A percentile compares a stretch with the other conserved stretches of the same genome.
phyloP scores from a whole-genome alignment of 2,888 invertebrate genomes.

The Peribatodes rhomboidaria region DNA sequence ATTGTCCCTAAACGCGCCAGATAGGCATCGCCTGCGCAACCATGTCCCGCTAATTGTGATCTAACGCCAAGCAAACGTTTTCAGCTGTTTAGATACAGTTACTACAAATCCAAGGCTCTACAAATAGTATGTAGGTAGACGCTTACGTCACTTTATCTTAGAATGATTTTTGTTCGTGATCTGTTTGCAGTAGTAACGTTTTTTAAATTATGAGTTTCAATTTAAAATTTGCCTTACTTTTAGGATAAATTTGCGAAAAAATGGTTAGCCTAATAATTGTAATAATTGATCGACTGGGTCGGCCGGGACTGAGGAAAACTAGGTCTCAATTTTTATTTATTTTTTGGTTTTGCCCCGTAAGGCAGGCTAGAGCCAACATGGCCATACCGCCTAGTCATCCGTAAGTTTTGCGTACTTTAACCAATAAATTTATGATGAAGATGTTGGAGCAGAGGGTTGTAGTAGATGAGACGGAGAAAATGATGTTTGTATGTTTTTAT shows the following conservation, averaged over 20 bases:
- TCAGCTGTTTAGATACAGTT: slow-evolving; percentile 61
- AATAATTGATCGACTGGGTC: too few relatives aligned
- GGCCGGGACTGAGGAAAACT: too few relatives aligned
- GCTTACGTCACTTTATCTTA: slow-evolving; percentile 39
- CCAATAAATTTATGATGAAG: too few relatives aligned
- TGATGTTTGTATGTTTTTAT: too few relatives aligned
- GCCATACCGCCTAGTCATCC: too few relatives aligned
- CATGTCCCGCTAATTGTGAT: slow-evolving; percentile 45
- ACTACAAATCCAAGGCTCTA: slow-evolving; percentile 53
- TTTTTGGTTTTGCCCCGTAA: too few relatives aligned
- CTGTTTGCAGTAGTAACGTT: background rate
- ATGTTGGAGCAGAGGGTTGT: too few relatives aligned
- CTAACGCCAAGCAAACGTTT: slow-evolving; percentile 52
- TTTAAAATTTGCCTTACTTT: background rate
- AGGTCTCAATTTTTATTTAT: too few relatives aligned
- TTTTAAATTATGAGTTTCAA: background rate
- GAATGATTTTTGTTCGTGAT: slow-evolving; percentile 15
- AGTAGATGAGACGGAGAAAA: too few relatives aligned
- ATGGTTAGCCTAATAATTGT: too few relatives aligned
- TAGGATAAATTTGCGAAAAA: background rate
- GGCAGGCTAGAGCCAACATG: too few relatives aligned
- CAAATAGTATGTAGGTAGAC: slow-evolving; percentile 38
- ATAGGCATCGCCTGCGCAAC: slow-evolving; percentile 51
- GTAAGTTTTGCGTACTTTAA: too few relatives aligned
- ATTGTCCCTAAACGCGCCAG: slow-evolving; percentile 25